Base-by-base conservation (phyloP, 2,113 vertebrate genomes). In the Carassius carassius region DNA sequence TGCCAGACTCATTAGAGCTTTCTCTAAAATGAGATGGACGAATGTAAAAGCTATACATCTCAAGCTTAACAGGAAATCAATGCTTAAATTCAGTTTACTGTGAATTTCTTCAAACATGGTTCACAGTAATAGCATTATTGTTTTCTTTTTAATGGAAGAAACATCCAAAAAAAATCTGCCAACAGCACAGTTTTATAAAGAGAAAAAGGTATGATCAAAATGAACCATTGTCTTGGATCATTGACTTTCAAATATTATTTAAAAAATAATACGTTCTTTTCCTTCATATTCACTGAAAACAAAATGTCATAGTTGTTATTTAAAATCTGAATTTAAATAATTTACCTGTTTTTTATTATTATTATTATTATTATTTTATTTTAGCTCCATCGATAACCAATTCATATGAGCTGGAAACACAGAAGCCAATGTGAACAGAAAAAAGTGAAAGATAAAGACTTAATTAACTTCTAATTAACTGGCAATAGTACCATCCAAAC, bases 31-130 rank as follows among this genome's bases (percentile, higher is more conserved):
- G 7, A 63, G 41, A 5, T 49, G n/a, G 67, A 67, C 49, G 0
- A 67, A 81, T 35, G 78, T 25, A 41, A 41, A 78, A 44, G 35
- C 35, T 78, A 65, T 63, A 47, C 1, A 65, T 62, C 58, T 14
- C 35, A 63, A 47, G 78, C n/a, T 44, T 23, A 47, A 65, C n/a
- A 47, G 13, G 58, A 65, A 80, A 63, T 44, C 37, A 80, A 79
- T 63, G 54, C 13, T 62, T 62, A 25, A 19, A 17, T 63, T 79
- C n/a, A 65, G 47, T 63, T 74, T 25, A 74, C 19, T 6, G 11
- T 74, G 12, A 47, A 47, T 17, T 63, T 17, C 12, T 78, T 60
- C 32, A 21, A 58, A 37, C 62, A 47, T 4, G 49, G 32, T 77
- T 77, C 19, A 32, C 49, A 21, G 47, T 35, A 47, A 41, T 60